phyloP scores from a whole-genome alignment of 2,888 invertebrate genomes.

The Dolomedes plantarius region DNA sequence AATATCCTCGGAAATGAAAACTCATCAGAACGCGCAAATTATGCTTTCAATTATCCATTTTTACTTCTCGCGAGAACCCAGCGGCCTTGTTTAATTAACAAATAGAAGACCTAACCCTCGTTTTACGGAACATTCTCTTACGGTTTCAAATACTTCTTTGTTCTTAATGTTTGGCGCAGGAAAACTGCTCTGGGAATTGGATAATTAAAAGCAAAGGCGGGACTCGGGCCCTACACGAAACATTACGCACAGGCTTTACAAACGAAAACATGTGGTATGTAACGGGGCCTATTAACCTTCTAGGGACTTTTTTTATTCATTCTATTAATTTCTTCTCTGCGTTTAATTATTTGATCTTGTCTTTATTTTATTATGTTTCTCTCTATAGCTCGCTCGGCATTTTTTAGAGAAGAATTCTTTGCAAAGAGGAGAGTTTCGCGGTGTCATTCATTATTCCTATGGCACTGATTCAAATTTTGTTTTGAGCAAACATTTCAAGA shows the following conservation, averaged over 20 bases:
- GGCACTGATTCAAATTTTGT: slow-evolving; percentile 14
- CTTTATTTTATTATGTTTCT: slow-evolving; percentile 19
- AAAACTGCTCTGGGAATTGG: slow-evolving; percentile 64
- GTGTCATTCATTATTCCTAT: neutral
- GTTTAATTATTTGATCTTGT: slow-evolving; percentile 37
- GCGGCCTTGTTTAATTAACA: slow-evolving; percentile 68
- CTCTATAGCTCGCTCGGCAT: neutral
- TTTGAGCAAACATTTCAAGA: neutral
- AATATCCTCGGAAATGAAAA: slow-evolving; percentile 67
- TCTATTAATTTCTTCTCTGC: slow-evolving; percentile 50
- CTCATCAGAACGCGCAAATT: slow-evolving; percentile 71
- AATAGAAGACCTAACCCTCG: slow-evolving; percentile 55
- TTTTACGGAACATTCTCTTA: slow-evolving; percentile 62
- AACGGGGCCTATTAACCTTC: slow-evolving; percentile 41
- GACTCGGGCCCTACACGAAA: slow-evolving; percentile 57
- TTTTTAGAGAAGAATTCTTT: neutral
- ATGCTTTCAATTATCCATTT: slow-evolving; percentile 71
- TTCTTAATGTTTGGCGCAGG: slow-evolving; percentile 69
- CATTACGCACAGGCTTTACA: slow-evolving; percentile 60
- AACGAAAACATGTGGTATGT: slow-evolving; percentile 63
- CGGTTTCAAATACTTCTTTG: slow-evolving; percentile 61
- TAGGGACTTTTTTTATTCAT: slow-evolving; percentile 31
- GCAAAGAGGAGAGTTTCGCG: neutral
- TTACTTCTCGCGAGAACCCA: slow-evolving; percentile 56
- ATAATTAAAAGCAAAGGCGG: slow-evolving; percentile 67